Conservation (phyloP, 2,113 vertebrate genomes). For the Corythornis cristatus region DNA sequence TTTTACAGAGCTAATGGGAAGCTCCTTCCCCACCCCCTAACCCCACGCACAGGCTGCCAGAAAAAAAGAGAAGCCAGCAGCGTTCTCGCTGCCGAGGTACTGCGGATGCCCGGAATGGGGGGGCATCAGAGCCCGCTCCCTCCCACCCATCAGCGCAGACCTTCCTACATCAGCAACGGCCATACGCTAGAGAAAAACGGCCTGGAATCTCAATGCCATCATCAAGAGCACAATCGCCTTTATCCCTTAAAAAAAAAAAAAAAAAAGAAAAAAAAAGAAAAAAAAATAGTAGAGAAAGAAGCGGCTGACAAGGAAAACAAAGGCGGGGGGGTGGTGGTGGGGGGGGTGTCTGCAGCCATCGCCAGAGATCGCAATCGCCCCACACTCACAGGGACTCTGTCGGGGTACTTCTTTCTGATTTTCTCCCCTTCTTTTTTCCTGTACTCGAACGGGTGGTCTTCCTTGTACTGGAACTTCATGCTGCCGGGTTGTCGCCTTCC, state of each 20-base stretch:
- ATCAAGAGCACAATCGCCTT: not conserved
- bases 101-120: not conserved
- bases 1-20: not conserved
- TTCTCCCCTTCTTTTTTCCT: constrained; percentile 85
- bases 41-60: not conserved
- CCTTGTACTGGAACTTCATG: constrained; percentile 86
- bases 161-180: not conserved
- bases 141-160: not conserved
- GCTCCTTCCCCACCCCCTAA: not conserved
- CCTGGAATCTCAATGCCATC: not conserved
- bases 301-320: not conserved
- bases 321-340: not conserved
- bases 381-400: constrained; percentile 80
- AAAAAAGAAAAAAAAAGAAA: not conserved
- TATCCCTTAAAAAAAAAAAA: not conserved
- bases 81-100: not conserved
- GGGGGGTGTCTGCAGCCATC: no score
- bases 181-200: not conserved
- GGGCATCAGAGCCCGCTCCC: not conserved
- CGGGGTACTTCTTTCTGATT: constrained; percentile 83
- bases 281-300: not conserved
- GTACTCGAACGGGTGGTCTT: constrained; percentile 84
- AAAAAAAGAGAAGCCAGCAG: not conserved
- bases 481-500: not conserved
- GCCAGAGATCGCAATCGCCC: not conserved